These are phyloP conservation scores for Torymus tubicola DNA, from an alignment of 2,888 invertebrate genomes.

Conservation along the genomic window DNA sequence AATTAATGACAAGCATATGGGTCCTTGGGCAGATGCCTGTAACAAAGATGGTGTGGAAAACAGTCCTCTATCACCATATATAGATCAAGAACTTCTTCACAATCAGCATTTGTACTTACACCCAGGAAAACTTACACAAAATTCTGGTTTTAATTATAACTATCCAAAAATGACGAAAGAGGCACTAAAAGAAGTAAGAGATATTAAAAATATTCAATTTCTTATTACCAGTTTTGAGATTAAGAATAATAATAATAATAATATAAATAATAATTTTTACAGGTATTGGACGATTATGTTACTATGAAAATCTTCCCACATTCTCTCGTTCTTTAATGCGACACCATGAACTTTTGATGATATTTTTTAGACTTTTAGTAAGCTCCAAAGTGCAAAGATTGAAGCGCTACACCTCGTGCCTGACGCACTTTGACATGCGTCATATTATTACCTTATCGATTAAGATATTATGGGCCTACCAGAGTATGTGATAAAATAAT, in stretches of 20 bases:
- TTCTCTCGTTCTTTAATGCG: constrained; percentile 80
- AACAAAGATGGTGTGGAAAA: constrained; percentile 85
- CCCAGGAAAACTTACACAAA: constrained; percentile 80
- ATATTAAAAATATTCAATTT: background rate
- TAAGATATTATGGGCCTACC: constrained; percentile 64
- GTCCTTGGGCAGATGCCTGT: constrained; percentile 94
- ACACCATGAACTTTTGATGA: constrained; percentile 40
- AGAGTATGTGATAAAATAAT: constrained; percentile 70
- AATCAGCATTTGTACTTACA: constrained; percentile 88
- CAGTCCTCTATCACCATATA: constrained; percentile 92
- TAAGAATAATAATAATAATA: background rate
- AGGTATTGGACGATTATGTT: constrained; percentile 89
- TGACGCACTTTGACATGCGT: constrained; percentile 61
- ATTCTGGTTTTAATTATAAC: constrained; percentile 80
- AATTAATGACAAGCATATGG: constrained; percentile 95
- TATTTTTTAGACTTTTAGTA: constrained; percentile 55
- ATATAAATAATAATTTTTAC: constrained; percentile 58
- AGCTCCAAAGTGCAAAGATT: constrained; percentile 56
- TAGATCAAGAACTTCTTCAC: constrained; percentile 88
- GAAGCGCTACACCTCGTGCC: constrained; percentile 72
- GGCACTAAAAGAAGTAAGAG: constrained; percentile 80
- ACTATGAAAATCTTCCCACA: constrained; percentile 90
- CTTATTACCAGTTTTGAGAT: constrained; percentile 14
- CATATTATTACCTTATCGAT: constrained; percentile 55
- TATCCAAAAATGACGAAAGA: constrained; percentile 82